Base-by-base conservation (phyloP, 1,140 invertebrate species). In the Chrysomallon squamiferum region DNA sequence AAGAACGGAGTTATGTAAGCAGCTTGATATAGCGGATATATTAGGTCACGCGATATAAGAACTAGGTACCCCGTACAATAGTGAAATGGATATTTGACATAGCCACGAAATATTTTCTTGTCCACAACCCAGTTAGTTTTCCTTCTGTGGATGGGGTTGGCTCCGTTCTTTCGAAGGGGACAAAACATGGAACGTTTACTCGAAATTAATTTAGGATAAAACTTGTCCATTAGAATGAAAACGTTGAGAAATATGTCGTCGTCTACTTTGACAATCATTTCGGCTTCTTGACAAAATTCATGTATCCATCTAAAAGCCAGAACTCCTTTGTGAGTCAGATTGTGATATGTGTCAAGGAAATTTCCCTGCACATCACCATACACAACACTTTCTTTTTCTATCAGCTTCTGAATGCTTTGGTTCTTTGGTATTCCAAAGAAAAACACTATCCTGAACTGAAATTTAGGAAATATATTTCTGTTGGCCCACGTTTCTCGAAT, bases 201-300 rank as follows among this genome's bases (percentile, higher is more conserved):
- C 5, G 41, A 33, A 22, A 56, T 58, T 27, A 60, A 43, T 15
- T 50, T 59, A 2, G 50, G 47, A 13, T 66, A 52, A 30, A 68
- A 43, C 7, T 67, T 35, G 2, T 66, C 47, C 22, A 79, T 29
- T 6, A 79, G 32, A 15, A 66, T 63, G 38, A 90, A 90, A 4
- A 94, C 75, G 84, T 95, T 92, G n/a, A 94, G 88, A 43, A 93
- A 90, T 64, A 92, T 92, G 78, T 96, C 94, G 82, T 96, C 94
- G 81, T 97, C 94, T 81, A 93, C 90, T 88, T 96, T 97, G 9
- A 96, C 87, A 15, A 95, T 88, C 74, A 89, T 92, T 61, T 89
- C 86, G 2, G 89, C 87, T 25, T 88, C 84, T 4, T 76, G 71
- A 80, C 94, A 96, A 72, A 88, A 86, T n/a, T 84, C 84, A 0